A percentile compares a stretch with the other conserved stretches of the same genome.
phyloP scores from a whole-genome alignment of 2,888 invertebrate genomes.

The Ormyrus rosae region DNA sequence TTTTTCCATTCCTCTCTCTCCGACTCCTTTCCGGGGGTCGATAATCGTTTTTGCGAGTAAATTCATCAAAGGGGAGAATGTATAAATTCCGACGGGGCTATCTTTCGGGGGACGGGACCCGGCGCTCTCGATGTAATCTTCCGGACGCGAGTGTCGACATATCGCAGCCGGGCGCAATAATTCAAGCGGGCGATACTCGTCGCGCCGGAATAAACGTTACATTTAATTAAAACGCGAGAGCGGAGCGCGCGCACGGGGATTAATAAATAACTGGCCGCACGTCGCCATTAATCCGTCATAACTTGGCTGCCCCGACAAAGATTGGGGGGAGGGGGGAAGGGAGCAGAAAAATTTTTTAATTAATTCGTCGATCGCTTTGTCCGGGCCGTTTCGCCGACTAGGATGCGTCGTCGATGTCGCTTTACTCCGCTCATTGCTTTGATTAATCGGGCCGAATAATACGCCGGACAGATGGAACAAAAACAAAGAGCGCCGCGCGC shows the following conservation, averaged over 20 bases:
- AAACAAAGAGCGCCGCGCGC: not conserved
- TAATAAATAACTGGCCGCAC: slow-evolving; percentile 50
- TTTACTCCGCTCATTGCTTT: slow-evolving; percentile 41
- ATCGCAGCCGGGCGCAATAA: slow-evolving; percentile 48
- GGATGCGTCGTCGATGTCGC: not conserved
- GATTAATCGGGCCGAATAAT: slow-evolving; percentile 50
- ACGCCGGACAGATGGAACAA: slow-evolving; percentile 31
- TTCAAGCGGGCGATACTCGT: slow-evolving; percentile 38
- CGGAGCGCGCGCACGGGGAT: slow-evolving; percentile 33
- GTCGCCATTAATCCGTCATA: slow-evolving; percentile 56
- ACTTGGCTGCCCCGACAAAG: slow-evolving; percentile 3
- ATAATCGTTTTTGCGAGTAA: slow-evolving; percentile 22
- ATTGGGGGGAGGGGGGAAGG: not conserved
- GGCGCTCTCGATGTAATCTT: slow-evolving; percentile 46
- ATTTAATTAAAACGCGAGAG: slow-evolving; percentile 53
- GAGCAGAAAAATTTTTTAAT: slow-evolving; percentile 31
- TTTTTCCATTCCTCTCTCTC: not conserved
- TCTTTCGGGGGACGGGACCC: slow-evolving; percentile 7
- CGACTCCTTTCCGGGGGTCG: slow-evolving; percentile 45
- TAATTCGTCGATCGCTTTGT: slow-evolving; percentile 21
- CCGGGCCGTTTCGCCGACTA: not conserved
- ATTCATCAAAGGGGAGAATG: slow-evolving; percentile 25
- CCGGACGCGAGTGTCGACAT: slow-evolving; percentile 41
- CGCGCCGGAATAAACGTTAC: slow-evolving; percentile 52
- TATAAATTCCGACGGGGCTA: slow-evolving; percentile 1